Conservation (phyloP, 1,140 invertebrate species). For the Anastrepha ludens region DNA sequence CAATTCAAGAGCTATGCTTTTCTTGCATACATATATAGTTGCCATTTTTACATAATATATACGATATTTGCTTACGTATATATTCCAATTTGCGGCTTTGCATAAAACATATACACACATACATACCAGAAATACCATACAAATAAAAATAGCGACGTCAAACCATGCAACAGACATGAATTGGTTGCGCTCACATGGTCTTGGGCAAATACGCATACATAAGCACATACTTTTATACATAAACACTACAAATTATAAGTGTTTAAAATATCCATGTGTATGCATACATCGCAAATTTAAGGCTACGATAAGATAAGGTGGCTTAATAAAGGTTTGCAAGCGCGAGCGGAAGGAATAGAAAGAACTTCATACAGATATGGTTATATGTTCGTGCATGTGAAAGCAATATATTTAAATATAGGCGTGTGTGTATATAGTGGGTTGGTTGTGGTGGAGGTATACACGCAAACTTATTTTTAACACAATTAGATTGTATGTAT, state of each 20-base stretch:
- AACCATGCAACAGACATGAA: conserved; percentile 28
- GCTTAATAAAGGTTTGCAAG: neutral
- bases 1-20: too few species aligned
- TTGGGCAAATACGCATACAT: conserved; percentile 30
- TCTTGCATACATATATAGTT: too few species aligned
- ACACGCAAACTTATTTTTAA: conserved; percentile 20
- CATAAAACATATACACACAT: neutral
- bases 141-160: conserved; percentile 29
- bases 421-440: too few species aligned
- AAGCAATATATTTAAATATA: too few species aligned
- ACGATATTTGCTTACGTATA: too few species aligned
- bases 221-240: too few species aligned
- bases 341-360: neutral
- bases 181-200: conserved; percentile 27
- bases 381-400: neutral
- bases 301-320: conserved; percentile 33
- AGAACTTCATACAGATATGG: neutral
- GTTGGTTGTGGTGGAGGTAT: too few species aligned
- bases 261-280: neutral
- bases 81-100: too few species aligned
- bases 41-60: too few species aligned
- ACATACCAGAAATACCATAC: neutral
- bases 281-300: neutral
- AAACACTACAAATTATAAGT: too few species aligned
- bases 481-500: neutral